A percentile compares a stretch with the other conserved stretches of the same genome.
These are phyloP conservation scores for Cebidichthys violaceus DNA, from an alignment of 2,113 vertebrate genomes.

Conservation along the genomic window DNA sequence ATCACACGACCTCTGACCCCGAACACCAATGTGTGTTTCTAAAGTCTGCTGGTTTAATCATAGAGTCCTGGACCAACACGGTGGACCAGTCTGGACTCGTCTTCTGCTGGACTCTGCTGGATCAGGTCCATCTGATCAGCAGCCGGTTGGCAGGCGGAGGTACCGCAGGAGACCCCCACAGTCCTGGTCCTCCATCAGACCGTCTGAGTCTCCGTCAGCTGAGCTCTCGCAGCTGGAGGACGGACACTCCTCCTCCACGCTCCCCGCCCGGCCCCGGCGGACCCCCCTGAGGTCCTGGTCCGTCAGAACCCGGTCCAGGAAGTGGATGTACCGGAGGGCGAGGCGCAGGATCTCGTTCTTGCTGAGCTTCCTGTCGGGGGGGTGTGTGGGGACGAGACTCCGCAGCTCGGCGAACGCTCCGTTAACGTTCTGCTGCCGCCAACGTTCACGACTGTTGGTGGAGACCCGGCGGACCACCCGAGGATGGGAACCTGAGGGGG, in stretches of 20 bases:
- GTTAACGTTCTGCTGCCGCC: constrained; percentile 69
- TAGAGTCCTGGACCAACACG: neutral
- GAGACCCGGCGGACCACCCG: constrained; percentile 3
- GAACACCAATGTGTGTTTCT: too few relatives aligned
- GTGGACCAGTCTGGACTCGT: neutral
- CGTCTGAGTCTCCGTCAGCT: constrained; percentile 22
- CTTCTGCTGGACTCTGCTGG: neutral
- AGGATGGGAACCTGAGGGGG: constrained; percentile 22
- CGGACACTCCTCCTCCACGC: constrained; percentile 34
- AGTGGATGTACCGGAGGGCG: constrained; percentile 67
- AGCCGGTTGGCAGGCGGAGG: constrained; percentile 11
- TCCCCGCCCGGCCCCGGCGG: neutral
- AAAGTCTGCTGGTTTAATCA: too few relatives aligned
- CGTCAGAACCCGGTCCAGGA: constrained; percentile 54
- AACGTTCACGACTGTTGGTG: constrained; percentile 61
- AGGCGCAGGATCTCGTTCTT: constrained; percentile 71
- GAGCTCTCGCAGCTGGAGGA: constrained; percentile 29
- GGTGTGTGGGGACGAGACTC: constrained; percentile 67
- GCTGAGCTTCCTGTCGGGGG: constrained; percentile 71
- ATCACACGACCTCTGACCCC: constrained; percentile 7
- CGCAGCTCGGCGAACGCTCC: constrained; percentile 65
- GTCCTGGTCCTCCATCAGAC: constrained; percentile 33
- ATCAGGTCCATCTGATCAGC: neutral
- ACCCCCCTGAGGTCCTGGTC: constrained; percentile 35
- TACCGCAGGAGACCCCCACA: constrained; percentile 10